Evolutionary conservation across 2,888 invertebrate species (phyloP), one percentile per base, ranked within the genome.

Genomic region (Standfussiana lucernea): DNA sequence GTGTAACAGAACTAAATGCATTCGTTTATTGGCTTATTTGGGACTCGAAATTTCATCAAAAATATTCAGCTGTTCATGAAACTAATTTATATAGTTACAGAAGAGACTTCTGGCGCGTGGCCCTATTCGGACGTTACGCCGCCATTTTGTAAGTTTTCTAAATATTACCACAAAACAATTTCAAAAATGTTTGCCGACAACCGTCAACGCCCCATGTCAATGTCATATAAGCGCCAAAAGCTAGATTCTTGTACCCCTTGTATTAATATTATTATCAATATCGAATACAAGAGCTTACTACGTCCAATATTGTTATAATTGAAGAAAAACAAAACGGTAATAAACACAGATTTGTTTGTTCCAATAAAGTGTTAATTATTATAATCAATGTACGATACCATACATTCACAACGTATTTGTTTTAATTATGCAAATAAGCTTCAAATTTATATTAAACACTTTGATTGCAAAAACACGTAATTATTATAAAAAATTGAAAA

Each of bases 361-460:
- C 6, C 28, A 53, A 66, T 56, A 66, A 13, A 53, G n/a, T 47
- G 59, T 35, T 61, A 56, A 84, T 82, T 79, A 83, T 24, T 70
- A 40, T 67, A 61, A 78, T 79, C 35, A 62, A 32, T 66, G 7
- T 47, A 21, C 42, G 50, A 61, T 59, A 50, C 1, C 6, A 45
- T 8, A 56, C 10, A 71, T 53, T 65, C 42, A 40, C 32, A 42
- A 67, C 40, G 35, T 56, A 42, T 66, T 83, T 66, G 28, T 61
- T 80, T 56, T 56, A 74, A 79, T 83, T 66, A 70, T 66, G 61
- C 10, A 62, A 61, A 40, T 68, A 21, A n/a, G 15, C 35, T 45
- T 13, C 15, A 45, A 56, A 28, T 42, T n/a, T n/a, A 64, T 67
- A n/a, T 42, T 40, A 50, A n/a, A 75, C 10, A 32, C 3, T 21